Evolutionary conservation across 1,140 invertebrate species (phyloP), one percentile per base, ranked within the genome.

Genomic region (Venturia canescens): DNA sequence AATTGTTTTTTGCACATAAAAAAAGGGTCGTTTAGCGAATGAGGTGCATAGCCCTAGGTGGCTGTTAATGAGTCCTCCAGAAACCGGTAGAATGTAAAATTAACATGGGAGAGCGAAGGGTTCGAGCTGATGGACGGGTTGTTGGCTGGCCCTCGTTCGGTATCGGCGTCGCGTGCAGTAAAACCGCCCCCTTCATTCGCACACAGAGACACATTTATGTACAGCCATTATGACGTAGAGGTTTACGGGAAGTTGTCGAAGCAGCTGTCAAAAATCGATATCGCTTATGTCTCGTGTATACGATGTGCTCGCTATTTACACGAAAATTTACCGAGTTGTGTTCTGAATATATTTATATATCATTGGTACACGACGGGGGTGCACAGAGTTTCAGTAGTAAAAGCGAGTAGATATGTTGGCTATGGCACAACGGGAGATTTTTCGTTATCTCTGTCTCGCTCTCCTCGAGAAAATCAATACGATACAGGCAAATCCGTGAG

Each of bases 221-320:
- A 44, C 13, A 72, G 38, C 26, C 15, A 16, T 27, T 1, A 3
- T n/a, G 4, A 38, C 21, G 13, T 44, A 44, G 7, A 44, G 38
- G 5, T 44, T 6, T 44, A 44, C 5, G 11, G 48, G 44, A 15
- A 4, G 15, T 57, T 27, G 44, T 82, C 80, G 83, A 44, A 89
- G 88, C 90, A 92, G 90, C 90, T 92, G 90, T 92, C 89, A 90
- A 90, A 91, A 92, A 92, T 92, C 90, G 90, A 92, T 92, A 89
- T 85, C 85, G 81, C 85, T 81, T 76, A 84, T 76, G 84, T 74
- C 79, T 70, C 82, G 13, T 44, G 38, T 69, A n/a, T n/a, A 9
- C 75, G 53, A 78, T 80, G 78, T 48, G 63, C 60, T 27, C 66
- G 67, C 38, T 11, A 11, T 11, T 5, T 57, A 50, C 53, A 69